A percentile compares a stretch with the other conserved stretches of the same genome.
Conservation (phyloP, 1,140 invertebrate species). For the Trachelipus rathkii region DNA sequence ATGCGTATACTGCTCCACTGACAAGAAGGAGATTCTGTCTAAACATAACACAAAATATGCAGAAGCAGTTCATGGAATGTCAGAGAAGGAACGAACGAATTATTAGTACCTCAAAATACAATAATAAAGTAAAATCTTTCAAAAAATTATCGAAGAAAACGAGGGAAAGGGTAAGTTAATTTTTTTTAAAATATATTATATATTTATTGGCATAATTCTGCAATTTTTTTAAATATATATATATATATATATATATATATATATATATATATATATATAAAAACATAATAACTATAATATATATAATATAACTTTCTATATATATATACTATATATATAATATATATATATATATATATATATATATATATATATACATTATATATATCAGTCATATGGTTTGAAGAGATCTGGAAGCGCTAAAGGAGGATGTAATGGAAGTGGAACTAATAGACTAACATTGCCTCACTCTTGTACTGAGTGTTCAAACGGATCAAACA, state of each 20-base stretch:
- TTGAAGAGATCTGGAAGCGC: not conserved
- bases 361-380: too few species aligned
- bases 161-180: constrained; percentile 26
- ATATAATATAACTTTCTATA: too few species aligned
- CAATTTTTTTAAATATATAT: too few species aligned
- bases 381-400: not conserved
- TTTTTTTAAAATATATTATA: not conserved
- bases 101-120: constrained; percentile 49
- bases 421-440: not conserved
- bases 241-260: too few species aligned
- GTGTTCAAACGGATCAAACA: not conserved
- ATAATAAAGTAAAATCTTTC: constrained; percentile 22
- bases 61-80: constrained; percentile 67
- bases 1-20: constrained; percentile 45
- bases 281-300: too few species aligned
- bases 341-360: too few species aligned
- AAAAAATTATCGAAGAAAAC: constrained; percentile 28
- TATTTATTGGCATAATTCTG: constrained; percentile 32
- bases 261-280: too few species aligned
- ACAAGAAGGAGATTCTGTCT: constrained; percentile 45
- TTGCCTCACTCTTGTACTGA: not conserved
- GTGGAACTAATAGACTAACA: not conserved
- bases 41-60: constrained; percentile 74
- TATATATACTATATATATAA: too few species aligned
- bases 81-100: constrained; percentile 61